These are phyloP conservation scores for Nomada hirtipes DNA, from an alignment of 2,888 invertebrate species.

Conservation along the genomic window DNA sequence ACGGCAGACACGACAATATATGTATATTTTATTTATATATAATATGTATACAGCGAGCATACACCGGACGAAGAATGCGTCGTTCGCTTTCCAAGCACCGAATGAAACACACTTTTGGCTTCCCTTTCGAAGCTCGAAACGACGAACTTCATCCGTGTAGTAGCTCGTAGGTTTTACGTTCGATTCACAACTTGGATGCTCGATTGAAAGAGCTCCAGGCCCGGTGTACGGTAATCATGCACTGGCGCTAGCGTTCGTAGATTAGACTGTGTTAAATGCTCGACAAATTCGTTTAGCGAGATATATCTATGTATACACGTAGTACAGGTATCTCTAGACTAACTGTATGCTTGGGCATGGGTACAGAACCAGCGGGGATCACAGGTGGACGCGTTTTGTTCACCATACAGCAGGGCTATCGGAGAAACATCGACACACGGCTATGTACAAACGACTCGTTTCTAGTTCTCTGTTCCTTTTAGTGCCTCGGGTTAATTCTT, in stretches of 20 bases:
- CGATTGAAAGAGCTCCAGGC: constrained; percentile 13
- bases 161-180: constrained; percentile 23
- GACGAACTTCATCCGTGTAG: constrained; percentile 24
- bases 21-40: constrained; percentile 44
- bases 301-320: constrained; percentile 51
- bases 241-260: constrained; percentile 19
- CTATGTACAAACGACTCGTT: constrained; percentile 66
- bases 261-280: constrained; percentile 27
- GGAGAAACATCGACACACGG: constrained; percentile 45
- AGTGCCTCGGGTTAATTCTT: constrained; percentile 59
- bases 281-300: constrained; percentile 37
- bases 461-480: constrained; percentile 18
- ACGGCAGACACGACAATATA: constrained; percentile 64
- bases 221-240: constrained; percentile 20
- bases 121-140: neutral
- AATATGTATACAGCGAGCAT: constrained; percentile 50
- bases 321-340: constrained; percentile 43
- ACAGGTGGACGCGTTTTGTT: constrained; percentile 19
- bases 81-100: neutral
- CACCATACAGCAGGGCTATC: constrained; percentile 34
- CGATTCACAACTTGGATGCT: constrained; percentile 30
- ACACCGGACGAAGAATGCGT: constrained; percentile 38
- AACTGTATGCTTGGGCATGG: constrained; percentile 35
- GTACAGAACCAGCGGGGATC: constrained; percentile 44
- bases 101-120: neutral